Percentiles rank a stretch among this genome's conserved stretches.
phyloP scores from a whole-genome alignment of 2,797 vertebrate genomes.

The Platalea minor region DNA sequence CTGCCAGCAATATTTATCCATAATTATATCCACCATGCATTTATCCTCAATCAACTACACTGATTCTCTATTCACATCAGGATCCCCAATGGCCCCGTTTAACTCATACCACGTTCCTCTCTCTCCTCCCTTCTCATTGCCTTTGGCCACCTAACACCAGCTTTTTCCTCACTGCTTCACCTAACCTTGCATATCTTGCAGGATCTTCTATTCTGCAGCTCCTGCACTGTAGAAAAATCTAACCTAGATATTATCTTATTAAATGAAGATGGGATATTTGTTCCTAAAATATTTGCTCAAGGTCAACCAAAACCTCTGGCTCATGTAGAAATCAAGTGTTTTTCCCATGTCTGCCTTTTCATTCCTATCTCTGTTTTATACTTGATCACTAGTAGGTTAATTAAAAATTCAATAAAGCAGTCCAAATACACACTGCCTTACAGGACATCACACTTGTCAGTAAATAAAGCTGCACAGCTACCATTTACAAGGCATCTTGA shows the following conservation, averaged over 20 bases:
- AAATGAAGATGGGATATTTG: not conserved
- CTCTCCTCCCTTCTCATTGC: not conserved
- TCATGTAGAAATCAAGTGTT: not conserved
- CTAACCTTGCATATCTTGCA: not conserved
- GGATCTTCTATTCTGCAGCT: not conserved
- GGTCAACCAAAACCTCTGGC: not conserved
- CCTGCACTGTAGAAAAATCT: not conserved
- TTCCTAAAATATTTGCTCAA: not conserved
- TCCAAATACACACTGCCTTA: not conserved
- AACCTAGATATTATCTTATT: not conserved
- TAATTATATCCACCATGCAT: not conserved
- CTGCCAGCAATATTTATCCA: not conserved
- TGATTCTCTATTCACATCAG: not conserved
- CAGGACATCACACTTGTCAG: not conserved
- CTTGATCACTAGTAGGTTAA: not conserved
- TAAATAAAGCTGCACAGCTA: not conserved
- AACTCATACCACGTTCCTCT: not conserved
- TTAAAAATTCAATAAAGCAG: not conserved
- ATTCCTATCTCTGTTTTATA: not conserved
- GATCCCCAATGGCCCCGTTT: not conserved
- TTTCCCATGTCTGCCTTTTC: not conserved
- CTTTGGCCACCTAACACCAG: not conserved
- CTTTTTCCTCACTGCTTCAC: not conserved
- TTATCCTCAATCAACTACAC: not conserved
- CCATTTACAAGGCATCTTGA: not conserved